Percentiles rank a stretch among this genome's conserved stretches.
phyloP scores from a whole-genome alignment of 30 jellyfish, hydroid and myxozoan genomes.

The Turritopsis dohrnii region DNA sequence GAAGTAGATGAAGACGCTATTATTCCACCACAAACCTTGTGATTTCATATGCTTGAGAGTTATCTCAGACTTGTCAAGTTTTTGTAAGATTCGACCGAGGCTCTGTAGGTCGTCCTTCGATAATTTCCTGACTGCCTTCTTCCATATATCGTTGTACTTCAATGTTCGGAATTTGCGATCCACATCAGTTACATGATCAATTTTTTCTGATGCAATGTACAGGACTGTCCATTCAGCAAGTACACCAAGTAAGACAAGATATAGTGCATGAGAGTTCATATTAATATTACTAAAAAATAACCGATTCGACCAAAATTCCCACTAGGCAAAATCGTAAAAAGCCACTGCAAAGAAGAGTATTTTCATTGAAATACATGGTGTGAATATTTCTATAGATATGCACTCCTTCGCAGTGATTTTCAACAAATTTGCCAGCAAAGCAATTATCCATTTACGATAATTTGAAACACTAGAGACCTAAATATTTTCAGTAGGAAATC shows the following conservation, averaged over 20 bases:
- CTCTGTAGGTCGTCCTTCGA: not conserved
- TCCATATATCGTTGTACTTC: conserved; percentile 23
- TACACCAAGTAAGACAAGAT: not conserved
- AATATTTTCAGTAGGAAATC: no score
- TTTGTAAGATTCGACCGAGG: not conserved
- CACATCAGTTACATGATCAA: not conserved
- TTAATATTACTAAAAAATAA: not conserved
- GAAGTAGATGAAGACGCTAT: no score
- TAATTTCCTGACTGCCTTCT: not conserved
- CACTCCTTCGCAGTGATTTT: no score
- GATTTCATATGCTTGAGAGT: not conserved
- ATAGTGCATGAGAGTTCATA: not conserved
- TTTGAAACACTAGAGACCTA: no score
- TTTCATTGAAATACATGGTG: no score
- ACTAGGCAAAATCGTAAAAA: no score
- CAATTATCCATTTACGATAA: no score
- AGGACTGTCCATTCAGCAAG: not conserved
- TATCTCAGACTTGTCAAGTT: conserved; percentile 17
- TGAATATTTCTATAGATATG: no score
- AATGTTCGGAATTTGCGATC: conserved; percentile 7
- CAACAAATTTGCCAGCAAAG: no score
- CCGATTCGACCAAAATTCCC: not conserved
- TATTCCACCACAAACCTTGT: conserved; percentile 12
- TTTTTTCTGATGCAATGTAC: not conserved
- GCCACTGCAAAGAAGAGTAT: no score